A percentile compares a stretch with the other conserved stretches of the same genome.
Evolutionary conservation across 2,888 invertebrate species (phyloP).

Genomic region (Caenorhabditis sp.): DNA sequence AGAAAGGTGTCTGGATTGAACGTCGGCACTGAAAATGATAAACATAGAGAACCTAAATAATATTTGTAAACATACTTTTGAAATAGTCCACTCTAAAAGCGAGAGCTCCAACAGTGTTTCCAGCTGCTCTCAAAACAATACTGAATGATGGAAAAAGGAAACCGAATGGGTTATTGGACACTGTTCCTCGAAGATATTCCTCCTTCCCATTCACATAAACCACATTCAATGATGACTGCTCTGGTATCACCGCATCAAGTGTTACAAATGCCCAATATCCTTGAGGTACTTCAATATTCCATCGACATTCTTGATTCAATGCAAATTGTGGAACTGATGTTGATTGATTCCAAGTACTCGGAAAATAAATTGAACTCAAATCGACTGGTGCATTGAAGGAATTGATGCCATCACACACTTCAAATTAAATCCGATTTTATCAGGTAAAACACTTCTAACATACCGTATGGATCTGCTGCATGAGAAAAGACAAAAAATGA

Average conservation of each 20-base stretch:
- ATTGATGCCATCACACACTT: neutral
- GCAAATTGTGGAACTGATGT: neutral
- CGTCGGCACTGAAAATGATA: neutral
- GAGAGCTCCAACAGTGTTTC: neutral
- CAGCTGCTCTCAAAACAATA: neutral
- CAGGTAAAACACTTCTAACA: neutral
- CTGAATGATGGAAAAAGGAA: neutral
- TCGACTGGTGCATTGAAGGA: neutral
- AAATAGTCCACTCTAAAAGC: neutral
- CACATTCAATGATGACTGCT: neutral
- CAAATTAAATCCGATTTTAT: neutral
- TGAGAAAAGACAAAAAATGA: neutral
- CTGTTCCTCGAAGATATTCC: neutral
- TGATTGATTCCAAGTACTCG: neutral
- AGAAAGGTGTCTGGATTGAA: neutral
- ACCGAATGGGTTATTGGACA: neutral
- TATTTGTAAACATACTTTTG: neutral
- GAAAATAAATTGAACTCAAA: neutral
- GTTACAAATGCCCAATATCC: neutral
- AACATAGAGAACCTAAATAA: neutral
- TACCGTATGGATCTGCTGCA: neutral
- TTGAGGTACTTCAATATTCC: neutral
- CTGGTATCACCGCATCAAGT: neutral
- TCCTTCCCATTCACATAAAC: neutral
- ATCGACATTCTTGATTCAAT: neutral